phyloP scores from a whole-genome alignment of 2,113 vertebrate genomes.

The Cacatua alba region DNA sequence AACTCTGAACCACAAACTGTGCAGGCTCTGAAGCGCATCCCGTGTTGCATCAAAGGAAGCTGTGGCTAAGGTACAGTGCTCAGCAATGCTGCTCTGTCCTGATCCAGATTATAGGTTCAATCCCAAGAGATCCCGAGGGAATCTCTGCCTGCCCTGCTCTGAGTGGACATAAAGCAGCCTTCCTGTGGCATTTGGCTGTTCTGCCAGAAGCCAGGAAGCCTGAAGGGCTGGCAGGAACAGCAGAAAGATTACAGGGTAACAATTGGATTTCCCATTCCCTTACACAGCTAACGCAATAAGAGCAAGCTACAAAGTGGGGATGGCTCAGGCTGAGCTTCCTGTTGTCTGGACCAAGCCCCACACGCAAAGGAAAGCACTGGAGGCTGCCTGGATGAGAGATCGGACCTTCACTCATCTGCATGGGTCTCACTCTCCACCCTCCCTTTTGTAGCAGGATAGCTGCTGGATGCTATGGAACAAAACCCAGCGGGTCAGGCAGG shows the following conservation, averaged over 20 bases:
- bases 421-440: not conserved
- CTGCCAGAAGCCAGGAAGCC: conserved; percentile 57
- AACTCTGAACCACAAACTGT: not conserved
- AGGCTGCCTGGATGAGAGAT: not conserved
- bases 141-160: not conserved
- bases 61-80: not conserved
- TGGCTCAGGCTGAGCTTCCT: not conserved
- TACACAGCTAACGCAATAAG: not conserved
- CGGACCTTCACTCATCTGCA: not conserved
- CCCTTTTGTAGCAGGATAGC: not conserved
- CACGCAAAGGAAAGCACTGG: not conserved
- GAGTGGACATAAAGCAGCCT: not conserved
- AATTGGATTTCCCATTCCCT: conserved; percentile 21
- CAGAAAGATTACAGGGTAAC: not conserved
- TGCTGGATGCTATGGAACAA: not conserved
- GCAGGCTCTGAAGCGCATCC: not conserved
- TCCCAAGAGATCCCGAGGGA: not conserved
- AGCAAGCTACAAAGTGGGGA: not conserved
- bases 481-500: conserved; percentile 36
- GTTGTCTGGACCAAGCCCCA: not conserved
- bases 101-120: not conserved
- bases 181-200: not conserved
- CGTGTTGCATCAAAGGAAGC: not conserved
- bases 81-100: not conserved
- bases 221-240: conserved; percentile 44